Base-by-base conservation (phyloP, 2,888 invertebrate species). In the Metallyticus violacea region DNA sequence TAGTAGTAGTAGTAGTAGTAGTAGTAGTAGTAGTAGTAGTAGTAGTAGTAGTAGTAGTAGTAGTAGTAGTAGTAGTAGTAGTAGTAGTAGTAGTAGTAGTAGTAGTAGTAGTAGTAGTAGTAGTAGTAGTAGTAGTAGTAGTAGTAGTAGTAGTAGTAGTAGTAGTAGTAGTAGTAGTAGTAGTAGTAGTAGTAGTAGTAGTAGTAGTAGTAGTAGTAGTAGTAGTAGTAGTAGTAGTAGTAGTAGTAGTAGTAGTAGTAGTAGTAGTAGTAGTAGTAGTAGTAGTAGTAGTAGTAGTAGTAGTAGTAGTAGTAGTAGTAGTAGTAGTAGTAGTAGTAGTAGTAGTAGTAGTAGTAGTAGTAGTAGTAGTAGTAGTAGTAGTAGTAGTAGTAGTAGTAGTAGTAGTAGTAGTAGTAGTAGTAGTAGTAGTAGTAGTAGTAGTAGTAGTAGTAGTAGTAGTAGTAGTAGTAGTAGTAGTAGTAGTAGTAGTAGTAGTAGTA, bases 1-100 rank as follows among this genome's bases (percentile, higher is more conserved):
- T 79, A 79, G 79, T 79, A 79, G 79, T 79, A 79, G 79, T 79
- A 79, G 79, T 79, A 79, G 79, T 79, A 79, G 79, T 79, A 79
- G 79, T 79, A 79, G 79, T 79, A 79, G 79, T 79, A 79, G 79
- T 79, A 79, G 79, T 79, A 79, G 79, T 79, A 79, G 79, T 79
- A 79, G 79, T 79, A 79, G 79, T 79, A 79, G 79, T 79, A 79
- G 79, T 79, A 79, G 79, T 79, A 79, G 79, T 79, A 79, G 79
- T 79, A 79, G 79, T 79, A 79, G 79, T 79, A 79, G 79, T 79
- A 79, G 79, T 79, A 79, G 79, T 79, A 79, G 79, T 79, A 79
- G 79, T 79, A 79, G 79, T 79, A 79, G 79, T 79, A 79, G 79
- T 79, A 79, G 79, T 79, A 79, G 79, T 79, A 79, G 79, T 79